Conservation (phyloP, 2,888 invertebrate genomes). For the Bibio marci region DNA sequence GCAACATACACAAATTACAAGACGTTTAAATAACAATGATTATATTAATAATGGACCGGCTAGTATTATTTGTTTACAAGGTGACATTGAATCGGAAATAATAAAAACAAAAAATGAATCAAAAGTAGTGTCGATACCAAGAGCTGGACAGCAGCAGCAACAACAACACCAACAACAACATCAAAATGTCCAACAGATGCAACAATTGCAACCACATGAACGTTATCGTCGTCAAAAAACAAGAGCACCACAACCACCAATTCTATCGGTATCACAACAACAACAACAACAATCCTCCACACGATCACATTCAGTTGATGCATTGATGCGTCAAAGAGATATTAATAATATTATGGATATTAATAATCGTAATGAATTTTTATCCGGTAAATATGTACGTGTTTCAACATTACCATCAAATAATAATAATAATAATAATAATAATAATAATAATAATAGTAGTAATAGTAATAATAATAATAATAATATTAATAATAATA, state of each 20-base stretch:
- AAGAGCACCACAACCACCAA: constrained; percentile 19
- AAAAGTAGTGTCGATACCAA: constrained; percentile 11
- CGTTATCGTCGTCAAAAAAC: constrained; percentile 22
- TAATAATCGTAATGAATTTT: constrained; percentile 4
- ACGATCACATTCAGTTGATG: constrained; percentile 28
- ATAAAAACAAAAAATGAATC: constrained; percentile 5
- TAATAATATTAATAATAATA: background rate
- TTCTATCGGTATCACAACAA: constrained; percentile 9
- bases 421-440: background rate
- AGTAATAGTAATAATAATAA: no score
- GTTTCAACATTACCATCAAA: constrained; percentile 6
- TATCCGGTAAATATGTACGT: constrained; percentile 8
- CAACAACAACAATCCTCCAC: constrained; percentile 6
- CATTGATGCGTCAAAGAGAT: constrained; percentile 20
- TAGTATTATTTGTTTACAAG: constrained; percentile 9
- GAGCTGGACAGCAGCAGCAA: constrained; percentile 9
- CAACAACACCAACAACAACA: constrained; percentile 1
- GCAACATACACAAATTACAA: constrained; percentile 22
- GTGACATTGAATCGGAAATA: constrained; percentile 10
- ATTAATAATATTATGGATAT: background rate
- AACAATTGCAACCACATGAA: constrained; percentile 2
- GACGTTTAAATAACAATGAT: constrained; percentile 13
- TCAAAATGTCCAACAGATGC: constrained; percentile 2
- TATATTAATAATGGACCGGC: constrained; percentile 6
- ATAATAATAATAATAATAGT: constrained; percentile 15